These are phyloP conservation scores for Fistularia commersonii DNA, from an alignment of 2,797 vertebrate genomes.

Conservation along the genomic window DNA sequence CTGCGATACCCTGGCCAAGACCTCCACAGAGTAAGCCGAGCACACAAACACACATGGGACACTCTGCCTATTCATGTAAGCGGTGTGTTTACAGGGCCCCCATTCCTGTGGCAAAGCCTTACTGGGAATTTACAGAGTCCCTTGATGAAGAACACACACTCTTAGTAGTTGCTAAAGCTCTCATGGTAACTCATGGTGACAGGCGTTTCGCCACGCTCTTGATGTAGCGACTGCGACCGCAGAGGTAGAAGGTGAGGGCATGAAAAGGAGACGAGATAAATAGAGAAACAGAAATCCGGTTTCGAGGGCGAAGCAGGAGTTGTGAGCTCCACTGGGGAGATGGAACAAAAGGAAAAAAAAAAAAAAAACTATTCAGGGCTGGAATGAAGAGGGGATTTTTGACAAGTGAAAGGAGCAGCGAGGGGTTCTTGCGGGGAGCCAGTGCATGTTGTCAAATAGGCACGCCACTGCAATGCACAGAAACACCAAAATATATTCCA, in stretches of 20 bases:
- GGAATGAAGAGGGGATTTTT: constrained; percentile 25
- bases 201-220: constrained; percentile 58
- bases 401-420: constrained; percentile 43
- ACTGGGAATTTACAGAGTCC: constrained; percentile 36
- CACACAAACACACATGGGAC: constrained; percentile 27
- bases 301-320: constrained; percentile 6
- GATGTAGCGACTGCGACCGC: constrained; percentile 36
- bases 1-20: constrained; percentile 95
- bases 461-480: too few species aligned
- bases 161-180: constrained; percentile 46
- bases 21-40: constrained; percentile 91
- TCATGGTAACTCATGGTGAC: constrained; percentile 59
- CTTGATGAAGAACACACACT: constrained; percentile 34
- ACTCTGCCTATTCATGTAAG: constrained; percentile 44
- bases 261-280: constrained; percentile 32
- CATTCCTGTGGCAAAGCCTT: constrained; percentile 20
- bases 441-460: constrained; percentile 44
- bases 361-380: constrained; percentile 19
- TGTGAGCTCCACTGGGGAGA: constrained; percentile 16
- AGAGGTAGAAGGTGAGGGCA: constrained; percentile 31
- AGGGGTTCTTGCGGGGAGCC: constrained; percentile 25
- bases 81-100: constrained; percentile 38
- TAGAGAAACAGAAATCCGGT: background rate
- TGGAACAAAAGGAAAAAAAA: too few species aligned
- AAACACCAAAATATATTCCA: too few species aligned